Evolutionary conservation across 2,888 invertebrate species (phyloP).

Genomic region (Diloba caeruleocephala): DNA sequence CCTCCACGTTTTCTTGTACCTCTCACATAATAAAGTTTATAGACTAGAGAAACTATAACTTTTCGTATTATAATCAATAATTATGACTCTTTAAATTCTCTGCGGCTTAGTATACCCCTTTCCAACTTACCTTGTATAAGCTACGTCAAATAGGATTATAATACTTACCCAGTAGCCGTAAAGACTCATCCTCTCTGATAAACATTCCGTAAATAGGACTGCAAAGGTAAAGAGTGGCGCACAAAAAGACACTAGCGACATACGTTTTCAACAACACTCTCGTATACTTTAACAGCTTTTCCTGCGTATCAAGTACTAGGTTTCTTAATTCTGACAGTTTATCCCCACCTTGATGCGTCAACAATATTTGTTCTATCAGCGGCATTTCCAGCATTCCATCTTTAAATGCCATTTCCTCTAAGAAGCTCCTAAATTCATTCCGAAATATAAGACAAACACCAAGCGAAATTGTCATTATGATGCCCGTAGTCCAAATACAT

Average conservation of each 20-base stretch:
- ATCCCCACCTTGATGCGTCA: slow-evolving; percentile 39
- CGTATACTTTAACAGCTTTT: slow-evolving; percentile 68
- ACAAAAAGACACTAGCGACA: slow-evolving; percentile 67
- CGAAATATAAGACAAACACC: slow-evolving; percentile 73
- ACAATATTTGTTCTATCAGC: slow-evolving; percentile 63
- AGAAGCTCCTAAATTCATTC: slow-evolving; percentile 67
- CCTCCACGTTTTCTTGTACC: too few species aligned
- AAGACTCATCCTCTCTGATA: slow-evolving; percentile 64
- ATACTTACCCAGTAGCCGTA: slow-evolving; percentile 75
- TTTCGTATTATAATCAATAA: too few species aligned
- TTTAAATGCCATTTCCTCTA: slow-evolving; percentile 73
- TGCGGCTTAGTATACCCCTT: too few species aligned
- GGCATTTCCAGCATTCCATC: slow-evolving; percentile 75
- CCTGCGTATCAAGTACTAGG: slow-evolving; percentile 68
- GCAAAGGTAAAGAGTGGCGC: slow-evolving; percentile 74
- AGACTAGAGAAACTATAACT: too few species aligned
- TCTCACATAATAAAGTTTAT: too few species aligned
- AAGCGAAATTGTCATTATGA: slow-evolving; percentile 78
- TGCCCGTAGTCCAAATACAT: slow-evolving; percentile 81
- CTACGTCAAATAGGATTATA: too few species aligned
- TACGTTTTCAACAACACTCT: slow-evolving; percentile 70
- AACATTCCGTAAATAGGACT: slow-evolving; percentile 75
- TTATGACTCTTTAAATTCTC: too few species aligned
- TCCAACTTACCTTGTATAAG: too few species aligned
- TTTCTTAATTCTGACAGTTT: slow-evolving; percentile 67